Percentiles rank a stretch among this genome's conserved stretches.
Conservation (phyloP, 1,140 invertebrate species). For the Lepidostoma basale region DNA sequence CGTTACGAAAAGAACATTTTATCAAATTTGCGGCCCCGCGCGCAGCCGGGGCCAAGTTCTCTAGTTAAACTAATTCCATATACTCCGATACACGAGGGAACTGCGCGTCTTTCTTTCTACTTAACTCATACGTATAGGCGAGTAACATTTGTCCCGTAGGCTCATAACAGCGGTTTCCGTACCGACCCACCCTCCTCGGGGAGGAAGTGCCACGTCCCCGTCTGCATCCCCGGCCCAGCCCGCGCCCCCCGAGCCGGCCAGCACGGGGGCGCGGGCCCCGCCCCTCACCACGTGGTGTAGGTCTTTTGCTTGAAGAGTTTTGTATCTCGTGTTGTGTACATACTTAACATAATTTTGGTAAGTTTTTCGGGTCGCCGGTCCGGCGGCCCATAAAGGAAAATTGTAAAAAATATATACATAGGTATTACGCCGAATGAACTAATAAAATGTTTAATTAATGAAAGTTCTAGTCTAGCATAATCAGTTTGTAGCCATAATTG, state of each 20-base stretch:
- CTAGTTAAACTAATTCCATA: slow-evolving; percentile 42
- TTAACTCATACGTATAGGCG: slow-evolving; percentile 35
- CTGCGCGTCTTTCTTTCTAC: slow-evolving; percentile 45
- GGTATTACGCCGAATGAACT: slow-evolving; percentile 19
- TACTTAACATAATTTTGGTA: slow-evolving; percentile 24
- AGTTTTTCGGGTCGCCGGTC: slow-evolving; percentile 29
- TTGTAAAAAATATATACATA: slow-evolving; percentile 30
- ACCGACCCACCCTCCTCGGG: too few relatives aligned
- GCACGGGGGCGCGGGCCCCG: too few relatives aligned
- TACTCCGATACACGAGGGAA: slow-evolving; percentile 34
- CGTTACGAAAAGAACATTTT: slow-evolving; percentile 41
- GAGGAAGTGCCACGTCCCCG: too few relatives aligned
- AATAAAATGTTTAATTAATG: slow-evolving; percentile 21
- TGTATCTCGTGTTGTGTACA: slow-evolving; percentile 37
- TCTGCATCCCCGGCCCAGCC: too few relatives aligned
- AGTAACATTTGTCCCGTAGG: slow-evolving; percentile 42
- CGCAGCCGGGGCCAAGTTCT: slow-evolving; percentile 28
- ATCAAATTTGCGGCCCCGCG: slow-evolving; percentile 40
- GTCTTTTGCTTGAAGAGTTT: slow-evolving; percentile 29
- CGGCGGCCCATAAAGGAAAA: slow-evolving; percentile 13
- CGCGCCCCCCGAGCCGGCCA: too few relatives aligned
- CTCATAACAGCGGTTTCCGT: too few relatives aligned
- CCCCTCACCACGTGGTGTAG: slow-evolving; percentile 17
- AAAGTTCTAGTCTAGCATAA: slow-evolving; percentile 24
- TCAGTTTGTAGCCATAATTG: slow-evolving; percentile 9